Conservation (phyloP, 2,797 vertebrate genomes). For the Pelochelys cantorii region DNA sequence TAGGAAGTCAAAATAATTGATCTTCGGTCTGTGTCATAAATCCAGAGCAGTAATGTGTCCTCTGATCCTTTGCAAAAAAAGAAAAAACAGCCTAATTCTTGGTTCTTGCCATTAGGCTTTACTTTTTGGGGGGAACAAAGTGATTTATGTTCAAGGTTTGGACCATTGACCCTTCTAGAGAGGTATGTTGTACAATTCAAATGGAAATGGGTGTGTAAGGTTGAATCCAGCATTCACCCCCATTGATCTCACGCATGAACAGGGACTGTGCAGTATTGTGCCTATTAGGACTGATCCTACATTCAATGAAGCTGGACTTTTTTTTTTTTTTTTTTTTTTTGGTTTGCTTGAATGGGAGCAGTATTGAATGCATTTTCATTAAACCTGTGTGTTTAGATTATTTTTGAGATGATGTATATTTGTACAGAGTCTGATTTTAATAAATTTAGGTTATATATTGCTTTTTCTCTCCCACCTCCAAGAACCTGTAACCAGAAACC, state of each 20-base stretch:
- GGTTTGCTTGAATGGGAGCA: background rate
- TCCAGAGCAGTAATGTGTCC: too few species aligned
- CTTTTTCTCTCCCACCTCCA: background rate
- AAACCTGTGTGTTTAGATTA: background rate
- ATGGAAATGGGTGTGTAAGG: background rate
- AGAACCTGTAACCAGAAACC: background rate
- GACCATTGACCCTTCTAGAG: background rate
- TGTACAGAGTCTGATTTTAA: fast-evolving
- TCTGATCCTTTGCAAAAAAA: too few species aligned
- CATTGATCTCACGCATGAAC: background rate
- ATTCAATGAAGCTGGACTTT: background rate
- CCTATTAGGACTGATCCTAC: too few species aligned
- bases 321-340: background rate
- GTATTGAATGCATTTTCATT: background rate
- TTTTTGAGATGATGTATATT: background rate
- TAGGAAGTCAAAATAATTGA: background rate
- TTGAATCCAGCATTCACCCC: too few species aligned
- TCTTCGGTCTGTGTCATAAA: background rate
- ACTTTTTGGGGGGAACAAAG: background rate
- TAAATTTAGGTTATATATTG: background rate
- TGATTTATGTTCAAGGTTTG: background rate
- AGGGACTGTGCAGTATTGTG: background rate
- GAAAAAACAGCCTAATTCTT: background rate
- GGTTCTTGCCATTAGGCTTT: fast-evolving
- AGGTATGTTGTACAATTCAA: background rate